Evolutionary conservation across 2,113 vertebrate species (phyloP), one percentile per base, ranked within the genome.

Genomic region (Shinisaurus crocodilurus): DNA sequence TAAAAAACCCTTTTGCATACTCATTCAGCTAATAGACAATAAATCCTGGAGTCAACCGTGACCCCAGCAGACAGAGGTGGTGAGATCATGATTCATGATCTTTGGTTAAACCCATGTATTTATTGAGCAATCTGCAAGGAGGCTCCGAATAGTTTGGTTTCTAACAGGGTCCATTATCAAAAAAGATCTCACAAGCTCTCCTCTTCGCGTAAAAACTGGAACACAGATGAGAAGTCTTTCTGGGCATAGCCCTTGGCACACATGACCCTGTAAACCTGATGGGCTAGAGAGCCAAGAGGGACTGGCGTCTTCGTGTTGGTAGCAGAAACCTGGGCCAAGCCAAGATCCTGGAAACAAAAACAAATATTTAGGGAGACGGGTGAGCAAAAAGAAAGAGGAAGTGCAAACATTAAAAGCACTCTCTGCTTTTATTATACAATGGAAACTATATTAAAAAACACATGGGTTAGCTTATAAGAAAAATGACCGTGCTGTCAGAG

Each of bases 191-290:
- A 98, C 96, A 98, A 98, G 93, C 93, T 96, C 95, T 99, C 98
- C 94, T 99, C 99, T 93, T 99, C 99, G 50, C 98, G 98, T 91
- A 99, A 98, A 96, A 99, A 99, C 96, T 99, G 99, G 97, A 99
- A 99, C 88, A 99, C 98, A 0, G 99, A 97, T 45, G 99, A 99
- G 98, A 99, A 99, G 97, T 99, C 99, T 97, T 99, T 99, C 96
- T 95, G 95, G 91, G 98, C 97, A 89, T 99, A 99, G 95, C 99
- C 99, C 79, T 99, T 99, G 37, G 98, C 98, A 93, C 98, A 99
- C 99, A 99, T 99, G 97, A 99, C 97, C 92, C 99, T 98, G 96
- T 99, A 99, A 89, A 99, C 97, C 97, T 99, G 99, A 96, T 99
- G 99, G 85, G 99, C 98, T 60, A 99, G 93, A 67, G 99, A 98